Evolutionary conservation across 2,797 vertebrate genomes (phyloP).

Genomic region (Myripristis murdjan): DNA sequence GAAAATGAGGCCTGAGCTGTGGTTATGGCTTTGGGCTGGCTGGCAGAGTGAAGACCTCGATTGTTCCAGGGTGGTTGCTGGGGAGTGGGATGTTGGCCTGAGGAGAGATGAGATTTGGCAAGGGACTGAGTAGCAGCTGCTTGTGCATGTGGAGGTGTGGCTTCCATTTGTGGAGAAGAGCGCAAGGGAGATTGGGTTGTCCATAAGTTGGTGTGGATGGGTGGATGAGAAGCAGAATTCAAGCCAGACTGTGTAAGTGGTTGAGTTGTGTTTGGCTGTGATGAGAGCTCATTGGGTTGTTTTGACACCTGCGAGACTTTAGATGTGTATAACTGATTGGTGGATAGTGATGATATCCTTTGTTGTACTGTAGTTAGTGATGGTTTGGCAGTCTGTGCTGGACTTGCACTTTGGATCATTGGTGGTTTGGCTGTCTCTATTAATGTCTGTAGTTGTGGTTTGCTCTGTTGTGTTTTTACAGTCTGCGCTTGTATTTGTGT

Average conservation of each 20-base stretch:
- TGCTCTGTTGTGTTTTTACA: conserved; percentile 31
- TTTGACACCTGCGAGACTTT: conserved; percentile 57
- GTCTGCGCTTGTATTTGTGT: conserved; percentile 37
- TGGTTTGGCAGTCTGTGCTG: conserved; percentile 51
- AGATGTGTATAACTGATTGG: conserved; percentile 24
- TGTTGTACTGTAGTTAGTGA: conserved; percentile 37
- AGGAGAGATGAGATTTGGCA: conserved; percentile 53
- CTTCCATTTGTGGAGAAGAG: conserved; percentile 37
- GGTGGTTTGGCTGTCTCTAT: conserved; percentile 41
- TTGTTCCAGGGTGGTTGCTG: conserved; percentile 57
- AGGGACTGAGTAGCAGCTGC: conserved; percentile 33
- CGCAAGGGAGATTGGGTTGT: conserved; percentile 47
- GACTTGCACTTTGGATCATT: conserved; percentile 31
- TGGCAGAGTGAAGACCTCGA: conserved; percentile 35
- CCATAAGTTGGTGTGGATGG: conserved; percentile 18
- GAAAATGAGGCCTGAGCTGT: conserved; percentile 16
- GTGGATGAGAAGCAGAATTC: conserved; percentile 1
- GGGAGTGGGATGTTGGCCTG: conserved; percentile 50
- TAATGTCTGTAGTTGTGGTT: not conserved
- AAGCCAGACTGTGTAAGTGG: conserved; percentile 29
- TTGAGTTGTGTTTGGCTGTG: conserved; percentile 41
- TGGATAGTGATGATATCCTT: conserved; percentile 30
- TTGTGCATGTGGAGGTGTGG: conserved; percentile 45
- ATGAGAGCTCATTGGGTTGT: conserved; percentile 45
- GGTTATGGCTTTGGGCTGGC: conserved; percentile 45